Percentiles rank a stretch among this genome's conserved stretches.
These are phyloP conservation scores for Hydra vulgaris DNA, from an alignment of 30 jellyfish, hydroid and myxozoan species.

Conservation along the genomic window DNA sequence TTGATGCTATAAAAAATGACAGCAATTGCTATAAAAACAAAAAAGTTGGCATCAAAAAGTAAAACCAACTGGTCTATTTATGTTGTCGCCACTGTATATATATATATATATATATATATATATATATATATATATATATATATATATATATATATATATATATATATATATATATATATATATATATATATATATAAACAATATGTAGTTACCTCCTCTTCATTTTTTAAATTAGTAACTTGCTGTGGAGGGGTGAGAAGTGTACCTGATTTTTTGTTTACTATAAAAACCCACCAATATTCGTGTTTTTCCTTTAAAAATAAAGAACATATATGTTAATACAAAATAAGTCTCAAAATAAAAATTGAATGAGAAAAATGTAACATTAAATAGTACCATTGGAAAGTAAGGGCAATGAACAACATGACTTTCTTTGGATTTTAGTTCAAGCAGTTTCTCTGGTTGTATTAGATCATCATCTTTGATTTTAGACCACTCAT, in stretches of 20 bases:
- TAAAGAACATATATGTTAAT: background rate
- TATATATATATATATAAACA: background rate
- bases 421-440: constrained; percentile 83
- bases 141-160: too few species aligned
- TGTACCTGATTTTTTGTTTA: constrained; percentile 40
- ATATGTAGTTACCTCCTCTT: constrained; percentile 42
- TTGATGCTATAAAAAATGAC: too few species aligned
- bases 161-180: too few species aligned
- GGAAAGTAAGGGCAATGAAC: constrained; percentile 91
- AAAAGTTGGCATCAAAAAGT: too few species aligned
- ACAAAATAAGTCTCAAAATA: too few species aligned
- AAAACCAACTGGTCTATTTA: too few species aligned
- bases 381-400: too few species aligned
- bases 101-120: too few species aligned
- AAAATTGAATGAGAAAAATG: too few species aligned
- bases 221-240: constrained; percentile 62
- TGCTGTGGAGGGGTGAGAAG: constrained; percentile 78
- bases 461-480: constrained; percentile 93
- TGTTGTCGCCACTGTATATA: too few species aligned
- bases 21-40: too few species aligned
- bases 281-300: constrained; percentile 94
- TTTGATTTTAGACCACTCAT: constrained; percentile 82
- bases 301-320: constrained; percentile 73
- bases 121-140: too few species aligned
- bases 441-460: constrained; percentile 71